Evolutionary conservation across 2,113 vertebrate genomes (phyloP).

Genomic region (Chionodraco myersi): DNA sequence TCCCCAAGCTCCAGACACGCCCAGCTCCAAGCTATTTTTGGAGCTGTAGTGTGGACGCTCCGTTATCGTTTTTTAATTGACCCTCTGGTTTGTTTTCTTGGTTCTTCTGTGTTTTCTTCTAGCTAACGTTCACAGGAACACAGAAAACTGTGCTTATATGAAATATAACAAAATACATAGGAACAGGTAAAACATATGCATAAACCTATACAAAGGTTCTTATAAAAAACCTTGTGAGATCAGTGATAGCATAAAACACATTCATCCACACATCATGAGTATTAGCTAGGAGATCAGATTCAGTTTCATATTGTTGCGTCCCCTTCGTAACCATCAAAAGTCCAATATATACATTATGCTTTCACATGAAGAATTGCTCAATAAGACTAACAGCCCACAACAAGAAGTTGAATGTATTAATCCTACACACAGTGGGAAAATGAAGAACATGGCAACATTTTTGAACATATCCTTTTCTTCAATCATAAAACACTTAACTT

Average conservation of each 20-base stretch:
- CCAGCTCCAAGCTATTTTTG: too few species aligned
- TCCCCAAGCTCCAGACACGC: too few species aligned
- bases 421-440: background rate
- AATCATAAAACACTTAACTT: background rate
- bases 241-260: background rate
- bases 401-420: background rate
- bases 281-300: background rate
- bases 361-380: background rate
- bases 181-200: constrained; percentile 15
- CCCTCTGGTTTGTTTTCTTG: too few species aligned
- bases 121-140: background rate
- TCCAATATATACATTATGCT: background rate
- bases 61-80: constrained; percentile 5
- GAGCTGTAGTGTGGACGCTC: too few species aligned
- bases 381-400: background rate
- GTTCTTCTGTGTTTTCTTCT: too few species aligned
- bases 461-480: background rate
- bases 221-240: background rate
- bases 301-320: background rate
- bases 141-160: background rate
- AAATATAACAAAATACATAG: constrained; percentile 10
- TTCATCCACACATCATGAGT: background rate
- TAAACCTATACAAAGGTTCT: background rate
- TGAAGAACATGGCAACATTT: background rate
- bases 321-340: background rate